Base-by-base conservation (phyloP, 2,113 vertebrate species). In the Psettodes erumei region DNA sequence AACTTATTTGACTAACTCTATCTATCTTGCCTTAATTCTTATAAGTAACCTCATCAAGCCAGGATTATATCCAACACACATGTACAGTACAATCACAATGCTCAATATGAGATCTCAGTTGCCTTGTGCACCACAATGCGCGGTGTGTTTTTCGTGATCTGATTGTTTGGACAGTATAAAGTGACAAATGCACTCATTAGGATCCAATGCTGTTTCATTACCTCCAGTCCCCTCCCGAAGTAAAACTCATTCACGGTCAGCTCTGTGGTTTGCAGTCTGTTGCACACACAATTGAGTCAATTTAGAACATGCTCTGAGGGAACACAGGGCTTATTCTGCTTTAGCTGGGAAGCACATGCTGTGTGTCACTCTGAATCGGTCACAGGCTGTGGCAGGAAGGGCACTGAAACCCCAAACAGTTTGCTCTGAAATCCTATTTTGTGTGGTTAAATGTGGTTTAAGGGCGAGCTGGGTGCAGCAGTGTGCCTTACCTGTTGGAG, bases 401-500 rank as follows among this genome's bases (percentile, higher is more conserved):
- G 23, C 9, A 10, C 16, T 28, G 33, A 62, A 65, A 53, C 45
- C 18, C 21, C 32, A 64, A 68, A 70, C 54, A 25, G 28, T 71
- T 88, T 37, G 51, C 23, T 40, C 8, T 63, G 28, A 50, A 69
- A 75, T 45, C 30, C 10, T 50, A 40, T 58, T 55, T 30, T 40
- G 1, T 64, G 28, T 8, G 16, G 5, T n/a, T 32, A 2, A 48
- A 30, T n/a, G 33, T 56, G 28, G 6, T 60, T 45, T 35, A 3
- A 25, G 21, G 30, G 23, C 23, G 32, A 10, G 5, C 15, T 25
- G 23, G 0, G 15, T 33, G 32, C 23, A 35, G 6, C 5, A 3
- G 38, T 27, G n/a, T 13, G 23, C 60, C 93, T 93, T 64, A 98
- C 98, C 96, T 96, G 94, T 99, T 99, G 86, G 95, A 95, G 90